These are phyloP conservation scores for Glaucomys volans DNA, from an alignment of 2,113 vertebrate species.

Conservation along the genomic window DNA sequence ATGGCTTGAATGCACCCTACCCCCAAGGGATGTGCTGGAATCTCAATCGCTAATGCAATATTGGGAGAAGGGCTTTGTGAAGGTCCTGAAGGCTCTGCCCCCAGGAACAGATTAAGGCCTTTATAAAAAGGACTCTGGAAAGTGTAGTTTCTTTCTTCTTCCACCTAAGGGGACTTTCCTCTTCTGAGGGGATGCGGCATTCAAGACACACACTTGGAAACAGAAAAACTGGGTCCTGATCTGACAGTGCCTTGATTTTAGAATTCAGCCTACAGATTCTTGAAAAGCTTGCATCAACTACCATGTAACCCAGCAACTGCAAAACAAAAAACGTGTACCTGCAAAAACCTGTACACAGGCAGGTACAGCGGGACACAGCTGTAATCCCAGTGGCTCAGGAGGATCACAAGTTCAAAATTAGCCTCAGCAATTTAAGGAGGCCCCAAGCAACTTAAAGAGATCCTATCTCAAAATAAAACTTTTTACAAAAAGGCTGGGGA, in stretches of 20 bases:
- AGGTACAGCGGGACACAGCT: too few relatives aligned
- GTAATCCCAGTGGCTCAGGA: too few relatives aligned
- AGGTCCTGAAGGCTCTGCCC: not conserved
- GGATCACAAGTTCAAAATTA: too few relatives aligned
- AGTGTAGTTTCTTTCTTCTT: not conserved
- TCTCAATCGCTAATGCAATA: not conserved
- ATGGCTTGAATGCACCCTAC: not conserved
- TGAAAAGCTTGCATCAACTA: not conserved
- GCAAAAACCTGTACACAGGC: not conserved
- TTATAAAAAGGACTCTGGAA: not conserved
- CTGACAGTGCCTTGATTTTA: not conserved
- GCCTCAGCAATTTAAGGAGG: too few relatives aligned
- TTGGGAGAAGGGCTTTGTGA: not conserved
- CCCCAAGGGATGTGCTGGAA: not conserved
- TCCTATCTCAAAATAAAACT: too few relatives aligned
- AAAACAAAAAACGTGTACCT: not conserved
- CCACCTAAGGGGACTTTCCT: not conserved
- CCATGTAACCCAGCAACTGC: not conserved
- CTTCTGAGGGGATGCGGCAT: not conserved
- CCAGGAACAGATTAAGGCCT: not conserved
- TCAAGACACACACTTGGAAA: not conserved
- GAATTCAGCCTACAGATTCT: not conserved
- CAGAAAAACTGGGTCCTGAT: not conserved
- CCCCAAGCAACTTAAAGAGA: too few relatives aligned
- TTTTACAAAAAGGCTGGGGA: too few relatives aligned